Evolutionary conservation across 2,888 invertebrate species (phyloP), one percentile per base, ranked within the genome.

Genomic region (Cancer borealis): DNA sequence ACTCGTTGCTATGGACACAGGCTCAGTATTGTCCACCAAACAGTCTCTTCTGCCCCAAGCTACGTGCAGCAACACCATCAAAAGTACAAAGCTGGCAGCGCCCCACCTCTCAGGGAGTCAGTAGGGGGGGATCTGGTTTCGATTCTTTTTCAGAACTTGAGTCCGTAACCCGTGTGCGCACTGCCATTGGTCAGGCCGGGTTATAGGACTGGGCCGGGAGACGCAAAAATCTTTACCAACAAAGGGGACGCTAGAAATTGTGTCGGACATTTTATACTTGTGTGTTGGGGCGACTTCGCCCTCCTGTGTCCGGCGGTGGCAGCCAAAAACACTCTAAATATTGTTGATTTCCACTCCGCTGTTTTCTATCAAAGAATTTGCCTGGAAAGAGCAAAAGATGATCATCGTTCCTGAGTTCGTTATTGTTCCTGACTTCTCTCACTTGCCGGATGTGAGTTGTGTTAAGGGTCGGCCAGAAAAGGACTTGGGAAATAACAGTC

Each of bases 191-290:
- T 91, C 91, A 91, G 91, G 3, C n/a, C 46, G 39, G 73, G 91
- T 91, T 91, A 91, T 91, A 91, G 91, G 91, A 91, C 91, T 21
- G 73, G 91, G 66, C 46, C 91, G 73, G 39, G 91, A 91, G 79
- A 46, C 45, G 46, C 46, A 91, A 91, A 91, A 91, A 91, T 91
- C 91, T 91, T 91, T 73, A 91, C 91, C 91, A 91, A 91, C 91
- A 91, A 91, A 91, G 91, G 91, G 91, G 91, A 91, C 73, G 73
- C 46, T 91, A 91, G 91, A 91, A 91, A 91, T 91, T 91, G 91
- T 91, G 91, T 91, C 91, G 45, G 91, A 91, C 91, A 91, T 91
- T 91, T 91, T 91, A 91, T 91, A 91, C 91, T 73, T 30, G 91
- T 21, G 91, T 30, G 73, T 73, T 66, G 91, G 91, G 91, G 47